Conservation (phyloP, 2,113 vertebrate genomes). For the Otolemur garnettii region DNA sequence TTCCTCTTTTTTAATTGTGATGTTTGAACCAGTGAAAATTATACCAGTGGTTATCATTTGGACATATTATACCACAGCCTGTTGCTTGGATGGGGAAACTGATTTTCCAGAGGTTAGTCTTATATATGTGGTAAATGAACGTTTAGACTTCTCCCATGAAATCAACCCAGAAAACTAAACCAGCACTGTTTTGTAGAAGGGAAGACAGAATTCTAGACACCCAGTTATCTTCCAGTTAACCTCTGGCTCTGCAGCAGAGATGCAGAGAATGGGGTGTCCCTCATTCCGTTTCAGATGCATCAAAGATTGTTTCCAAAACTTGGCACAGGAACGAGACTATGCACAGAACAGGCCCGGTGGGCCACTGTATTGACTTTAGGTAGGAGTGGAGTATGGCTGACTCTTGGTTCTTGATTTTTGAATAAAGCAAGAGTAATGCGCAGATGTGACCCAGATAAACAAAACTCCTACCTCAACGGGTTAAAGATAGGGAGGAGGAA, state of each 20-base stretch:
- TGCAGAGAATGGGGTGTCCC: background rate
- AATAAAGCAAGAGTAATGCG: background rate
- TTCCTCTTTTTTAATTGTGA: background rate
- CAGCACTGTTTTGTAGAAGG: background rate
- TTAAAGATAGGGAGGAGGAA: background rate
- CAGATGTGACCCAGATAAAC: background rate
- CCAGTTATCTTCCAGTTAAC: background rate
- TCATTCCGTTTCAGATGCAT: background rate
- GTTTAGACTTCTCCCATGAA: background rate
- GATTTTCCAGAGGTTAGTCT: background rate
- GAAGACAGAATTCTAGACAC: background rate
- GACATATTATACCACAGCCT: background rate
- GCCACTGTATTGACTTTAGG: background rate
- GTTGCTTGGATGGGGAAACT: background rate
- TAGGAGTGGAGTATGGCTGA: background rate
- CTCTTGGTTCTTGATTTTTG: background rate
- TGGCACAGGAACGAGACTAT: background rate
- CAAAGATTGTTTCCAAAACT: background rate
- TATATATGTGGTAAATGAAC: background rate
- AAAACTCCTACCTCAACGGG: background rate
- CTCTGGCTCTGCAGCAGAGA: background rate
- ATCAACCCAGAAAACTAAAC: conserved; percentile 37
- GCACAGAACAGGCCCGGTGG: background rate
- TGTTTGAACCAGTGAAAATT: background rate
- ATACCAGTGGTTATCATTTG: background rate